Evolutionary conservation across 2,797 vertebrate genomes (phyloP), one percentile per base, ranked within the genome.

Genomic region (Thamnophis elegans): DNA sequence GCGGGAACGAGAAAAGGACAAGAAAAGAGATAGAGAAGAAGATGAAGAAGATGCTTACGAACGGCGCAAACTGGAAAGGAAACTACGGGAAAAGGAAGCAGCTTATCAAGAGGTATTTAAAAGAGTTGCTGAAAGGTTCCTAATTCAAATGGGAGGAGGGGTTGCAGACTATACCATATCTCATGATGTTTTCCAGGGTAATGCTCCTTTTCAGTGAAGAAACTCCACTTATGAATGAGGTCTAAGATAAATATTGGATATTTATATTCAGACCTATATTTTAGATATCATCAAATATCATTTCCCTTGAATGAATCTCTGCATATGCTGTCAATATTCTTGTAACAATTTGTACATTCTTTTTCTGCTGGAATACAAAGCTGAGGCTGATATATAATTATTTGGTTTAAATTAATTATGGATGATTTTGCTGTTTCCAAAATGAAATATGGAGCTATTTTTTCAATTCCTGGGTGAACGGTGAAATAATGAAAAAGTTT

Each of bases 21-120:
- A 99, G 95, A 99, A 99, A 96, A 98, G 99, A 11, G 99, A 99
- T 92, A 96, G 98, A 87, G 98, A 99, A 92, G 99, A 99, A 90
- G 99, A 99, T 96, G 99, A 99, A 93, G 99, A 99, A 96, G 99
- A 99, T 94, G 98, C 98, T 0, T 99, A 99, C 0, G 99, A 99
- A 94, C 98, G 99, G 28, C 98, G 99, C 93, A 99, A 99, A 95
- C 97, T 99, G 87, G 99, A 99, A 97, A 98, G 99, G 95, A 99
- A 99, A 94, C 98, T 99, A 56, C 92, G 99, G 87, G 99, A 99
- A 95, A 99, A 99, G 95, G 99, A 99, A 97, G 98, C 99, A 92
- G 99, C 99, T 1, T 99, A 99, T 98, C 99, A 99, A 96, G 99
- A 99, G 98, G 99, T 99, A 96, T 88, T 0, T 60, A 16, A 47